A percentile compares a stretch with the other conserved stretches of the same genome.
Conservation (phyloP, 1,140 invertebrate species). For the Drosophila parvula region DNA sequence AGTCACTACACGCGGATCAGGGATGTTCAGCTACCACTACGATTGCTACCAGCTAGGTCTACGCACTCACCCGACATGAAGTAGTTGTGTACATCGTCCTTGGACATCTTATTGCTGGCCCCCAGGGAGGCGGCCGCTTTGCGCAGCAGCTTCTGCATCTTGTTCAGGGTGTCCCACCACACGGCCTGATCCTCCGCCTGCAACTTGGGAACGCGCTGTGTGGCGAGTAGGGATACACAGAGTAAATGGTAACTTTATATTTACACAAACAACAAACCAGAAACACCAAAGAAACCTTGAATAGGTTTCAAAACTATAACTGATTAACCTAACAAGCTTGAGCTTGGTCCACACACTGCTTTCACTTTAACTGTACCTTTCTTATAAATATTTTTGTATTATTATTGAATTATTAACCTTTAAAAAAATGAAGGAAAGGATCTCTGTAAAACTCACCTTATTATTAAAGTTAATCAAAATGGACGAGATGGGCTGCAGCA, state of each 20-base stretch:
- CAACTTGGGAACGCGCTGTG: slow-evolving; percentile 94
- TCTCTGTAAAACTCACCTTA: slow-evolving; percentile 88
- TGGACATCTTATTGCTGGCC: slow-evolving; percentile 93
- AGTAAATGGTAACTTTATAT: background rate
- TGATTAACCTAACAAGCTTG: too few species aligned
- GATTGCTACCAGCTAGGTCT: slow-evolving; percentile 5
- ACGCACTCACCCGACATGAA: slow-evolving; percentile 96
- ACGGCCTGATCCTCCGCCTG: slow-evolving; percentile 98
- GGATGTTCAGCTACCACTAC: slow-evolving; percentile 33
- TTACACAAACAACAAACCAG: too few species aligned
- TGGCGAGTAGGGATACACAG: slow-evolving; percentile 15
- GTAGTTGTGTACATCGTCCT: slow-evolving; percentile 98
- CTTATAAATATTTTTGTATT: too few species aligned
- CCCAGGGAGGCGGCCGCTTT: slow-evolving; percentile 95
- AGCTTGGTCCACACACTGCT: too few species aligned
- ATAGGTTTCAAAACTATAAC: background rate
- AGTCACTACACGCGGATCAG: slow-evolving; percentile 90
- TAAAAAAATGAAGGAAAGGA: background rate
- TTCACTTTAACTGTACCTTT: background rate
- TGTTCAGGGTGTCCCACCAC: slow-evolving; percentile 98
- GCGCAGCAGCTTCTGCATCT: slow-evolving; percentile 97
- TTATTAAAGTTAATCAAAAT: slow-evolving; percentile 99
- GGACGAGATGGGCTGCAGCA: slow-evolving; percentile 98
- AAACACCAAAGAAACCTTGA: too few species aligned
- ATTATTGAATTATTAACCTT: background rate